Conservation (phyloP, 2,888 invertebrate species). For the Folsomia manolachei region DNA sequence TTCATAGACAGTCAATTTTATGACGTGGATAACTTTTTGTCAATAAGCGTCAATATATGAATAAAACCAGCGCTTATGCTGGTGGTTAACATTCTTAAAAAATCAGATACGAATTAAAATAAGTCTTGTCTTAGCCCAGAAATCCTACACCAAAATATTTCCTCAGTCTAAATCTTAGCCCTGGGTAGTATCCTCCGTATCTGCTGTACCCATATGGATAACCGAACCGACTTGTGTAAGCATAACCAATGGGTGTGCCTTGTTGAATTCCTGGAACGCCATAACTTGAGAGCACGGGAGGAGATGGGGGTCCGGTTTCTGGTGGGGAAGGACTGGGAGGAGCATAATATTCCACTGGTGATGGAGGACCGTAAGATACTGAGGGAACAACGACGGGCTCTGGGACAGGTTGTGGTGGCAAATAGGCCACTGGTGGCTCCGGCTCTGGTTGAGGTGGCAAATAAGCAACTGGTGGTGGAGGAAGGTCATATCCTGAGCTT, state of each 20-base stretch:
- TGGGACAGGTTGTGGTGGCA: slow-evolving; percentile 15
- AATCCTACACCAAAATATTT: slow-evolving; percentile 25
- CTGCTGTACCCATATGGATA: background rate
- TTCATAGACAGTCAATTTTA: no score
- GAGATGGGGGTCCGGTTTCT: background rate
- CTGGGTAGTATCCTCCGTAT: background rate
- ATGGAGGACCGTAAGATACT: slow-evolving; percentile 11
- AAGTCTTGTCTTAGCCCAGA: background rate
- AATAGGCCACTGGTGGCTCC: slow-evolving; percentile 18
- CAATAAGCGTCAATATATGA: no score
- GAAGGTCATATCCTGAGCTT: slow-evolving; percentile 5
- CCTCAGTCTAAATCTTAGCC: slow-evolving; percentile 23
- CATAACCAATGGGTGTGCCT: background rate
- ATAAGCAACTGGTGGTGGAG: slow-evolving; percentile 2
- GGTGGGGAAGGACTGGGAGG: background rate
- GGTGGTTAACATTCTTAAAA: no score
- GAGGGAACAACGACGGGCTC: slow-evolving; percentile 16
- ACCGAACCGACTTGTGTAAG: background rate
- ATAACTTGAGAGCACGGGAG: no score
- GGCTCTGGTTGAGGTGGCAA: background rate
- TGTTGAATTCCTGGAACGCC: background rate
- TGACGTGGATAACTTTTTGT: no score
- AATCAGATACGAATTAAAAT: no score
- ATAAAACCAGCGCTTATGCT: no score
- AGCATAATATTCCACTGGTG: background rate